Conservation (phyloP, 2,888 invertebrate genomes). For the Callinectes sapidus region DNA sequence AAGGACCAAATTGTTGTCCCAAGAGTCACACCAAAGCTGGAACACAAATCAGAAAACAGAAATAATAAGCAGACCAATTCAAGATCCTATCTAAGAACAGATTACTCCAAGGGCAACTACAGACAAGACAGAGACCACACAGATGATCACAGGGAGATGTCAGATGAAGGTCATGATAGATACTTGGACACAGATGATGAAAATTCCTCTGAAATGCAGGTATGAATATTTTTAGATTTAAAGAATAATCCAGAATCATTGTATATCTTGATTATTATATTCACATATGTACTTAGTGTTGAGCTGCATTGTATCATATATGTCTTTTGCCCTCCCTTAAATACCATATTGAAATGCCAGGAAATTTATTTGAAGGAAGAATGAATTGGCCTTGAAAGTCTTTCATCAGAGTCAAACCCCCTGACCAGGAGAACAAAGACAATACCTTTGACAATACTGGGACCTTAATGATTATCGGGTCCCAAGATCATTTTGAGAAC, state of each 20-base stretch:
- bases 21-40: constrained; percentile 42
- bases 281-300: neutral
- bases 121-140: constrained; percentile 10
- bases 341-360: neutral
- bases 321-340: neutral
- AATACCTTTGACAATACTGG: no score
- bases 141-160: constrained; percentile 13
- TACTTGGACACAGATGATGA: constrained; percentile 50
- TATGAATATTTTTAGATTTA: neutral
- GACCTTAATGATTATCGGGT: neutral
- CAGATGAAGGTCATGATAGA: constrained; percentile 35
- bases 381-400: no score
- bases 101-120: neutral
- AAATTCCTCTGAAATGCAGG: constrained; percentile 52
- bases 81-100: constrained; percentile 22
- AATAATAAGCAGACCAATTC: constrained; percentile 30
- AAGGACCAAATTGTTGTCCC: constrained; percentile 48
- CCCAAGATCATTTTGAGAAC: neutral
- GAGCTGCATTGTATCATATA: neutral
- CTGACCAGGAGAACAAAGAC: no score
- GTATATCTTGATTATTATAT: neutral
- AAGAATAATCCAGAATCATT: no score
- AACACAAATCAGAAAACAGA: constrained; percentile 29
- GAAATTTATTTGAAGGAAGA: no score
- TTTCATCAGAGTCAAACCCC: no score